phyloP scores from a whole-genome alignment of 2,797 vertebrate genomes.

The Phrynocephalus forsythii region DNA sequence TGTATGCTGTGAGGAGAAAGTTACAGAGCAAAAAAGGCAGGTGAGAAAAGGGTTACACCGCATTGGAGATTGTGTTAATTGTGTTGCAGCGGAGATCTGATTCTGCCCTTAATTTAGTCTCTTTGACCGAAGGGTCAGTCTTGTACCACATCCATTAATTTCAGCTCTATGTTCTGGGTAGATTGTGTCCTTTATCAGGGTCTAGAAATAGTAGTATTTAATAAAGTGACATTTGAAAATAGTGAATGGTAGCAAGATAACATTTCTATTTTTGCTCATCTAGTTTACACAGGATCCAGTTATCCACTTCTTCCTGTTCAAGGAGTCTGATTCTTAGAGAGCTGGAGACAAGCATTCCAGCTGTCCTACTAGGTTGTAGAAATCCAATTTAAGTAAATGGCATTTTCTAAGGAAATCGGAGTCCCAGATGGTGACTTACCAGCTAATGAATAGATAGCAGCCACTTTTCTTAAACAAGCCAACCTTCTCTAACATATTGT shows the following conservation, averaged over 20 bases:
- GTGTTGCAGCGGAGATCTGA: not conserved
- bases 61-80: not conserved
- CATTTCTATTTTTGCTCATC: not conserved
- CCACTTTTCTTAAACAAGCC: not conserved
- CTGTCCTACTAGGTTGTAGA: not conserved
- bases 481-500: not conserved
- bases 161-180: not conserved
- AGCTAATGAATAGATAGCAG: not conserved
- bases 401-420: constrained; percentile 2
- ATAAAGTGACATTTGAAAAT: constrained; percentile 13
- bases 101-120: not conserved
- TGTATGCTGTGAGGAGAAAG: not conserved
- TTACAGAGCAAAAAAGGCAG: not conserved
- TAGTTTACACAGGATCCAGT: not conserved
- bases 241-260: not conserved
- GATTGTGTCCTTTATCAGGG: not conserved
- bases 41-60: not conserved
- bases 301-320: not conserved
- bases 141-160: not conserved
- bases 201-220: constrained; percentile 12
- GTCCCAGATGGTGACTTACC: not conserved
- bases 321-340: not conserved
- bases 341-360: not conserved
- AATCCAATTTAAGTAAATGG: not conserved
- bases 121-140: not conserved